Conservation (phyloP, 2,113 vertebrate genomes). For the Saiga tatarica region DNA sequence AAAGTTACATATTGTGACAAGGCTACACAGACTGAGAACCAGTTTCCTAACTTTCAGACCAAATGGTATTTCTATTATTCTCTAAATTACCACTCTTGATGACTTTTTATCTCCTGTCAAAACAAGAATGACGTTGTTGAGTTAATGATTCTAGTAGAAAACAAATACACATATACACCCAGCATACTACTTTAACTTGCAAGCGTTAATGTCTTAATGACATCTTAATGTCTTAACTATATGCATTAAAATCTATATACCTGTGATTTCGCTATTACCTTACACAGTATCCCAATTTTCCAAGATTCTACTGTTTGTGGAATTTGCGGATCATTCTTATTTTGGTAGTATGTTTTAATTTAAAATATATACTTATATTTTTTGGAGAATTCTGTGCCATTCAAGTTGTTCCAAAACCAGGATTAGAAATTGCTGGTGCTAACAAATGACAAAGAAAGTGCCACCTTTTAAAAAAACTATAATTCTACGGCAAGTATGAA, state of each 20-base stretch:
- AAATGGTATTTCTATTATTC: neutral
- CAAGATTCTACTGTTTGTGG: neutral
- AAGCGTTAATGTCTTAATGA: neutral
- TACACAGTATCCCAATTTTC: neutral
- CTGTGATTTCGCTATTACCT: neutral
- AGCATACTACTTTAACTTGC: neutral
- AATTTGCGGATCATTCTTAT: neutral
- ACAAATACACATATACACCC: neutral
- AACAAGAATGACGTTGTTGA: neutral
- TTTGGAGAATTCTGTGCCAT: neutral
- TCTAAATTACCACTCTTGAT: neutral
- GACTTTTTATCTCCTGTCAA: neutral
- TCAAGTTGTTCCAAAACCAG: neutral
- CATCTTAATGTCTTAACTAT: neutral
- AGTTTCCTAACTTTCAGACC: neutral
- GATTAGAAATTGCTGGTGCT: neutral
- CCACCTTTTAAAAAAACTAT: neutral
- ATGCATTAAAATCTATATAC: neutral
- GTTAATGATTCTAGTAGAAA: neutral
- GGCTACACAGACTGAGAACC: neutral
- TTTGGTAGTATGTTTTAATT: neutral
- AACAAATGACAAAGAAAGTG: slow-evolving; percentile 13
- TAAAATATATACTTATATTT: neutral
- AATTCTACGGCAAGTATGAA: neutral
- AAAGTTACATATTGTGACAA: neutral